These are phyloP conservation scores for Pseudochirops corinnae DNA, from an alignment of 2,797 vertebrate genomes.

Conservation along the genomic window DNA sequence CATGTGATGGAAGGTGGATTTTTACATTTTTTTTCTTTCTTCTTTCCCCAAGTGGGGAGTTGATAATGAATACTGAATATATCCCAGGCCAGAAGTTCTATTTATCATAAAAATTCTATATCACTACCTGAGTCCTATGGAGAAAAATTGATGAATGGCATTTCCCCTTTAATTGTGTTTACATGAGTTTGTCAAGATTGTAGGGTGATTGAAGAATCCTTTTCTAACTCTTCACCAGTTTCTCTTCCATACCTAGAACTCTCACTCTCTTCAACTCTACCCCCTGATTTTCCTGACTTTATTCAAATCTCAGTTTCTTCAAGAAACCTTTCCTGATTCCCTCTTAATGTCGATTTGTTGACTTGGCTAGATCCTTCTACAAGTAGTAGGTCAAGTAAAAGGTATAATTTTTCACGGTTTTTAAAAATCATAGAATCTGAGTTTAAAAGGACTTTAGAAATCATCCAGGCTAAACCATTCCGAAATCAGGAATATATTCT, in stretches of 20 bases:
- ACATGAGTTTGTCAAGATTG: not conserved
- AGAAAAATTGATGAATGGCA: not conserved
- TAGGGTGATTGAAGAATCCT: not conserved
- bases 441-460: not conserved
- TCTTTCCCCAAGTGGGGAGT: not conserved
- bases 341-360: not conserved
- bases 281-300: not conserved
- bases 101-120: not conserved
- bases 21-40: constrained; percentile 30
- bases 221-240: not conserved
- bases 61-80: not conserved
- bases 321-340: not conserved
- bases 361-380: no score
- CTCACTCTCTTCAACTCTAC: not conserved
- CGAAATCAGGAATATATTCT: not conserved
- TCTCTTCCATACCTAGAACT: not conserved
- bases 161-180: not conserved
- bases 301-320: not conserved
- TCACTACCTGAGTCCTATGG: not conserved
- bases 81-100: not conserved
- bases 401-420: not conserved
- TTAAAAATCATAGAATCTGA: not conserved
- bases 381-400: no score
- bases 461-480: not conserved
- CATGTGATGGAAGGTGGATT: not conserved